phyloP scores from a whole-genome alignment of 2,888 invertebrate species.

The Maniola hyperantus region DNA sequence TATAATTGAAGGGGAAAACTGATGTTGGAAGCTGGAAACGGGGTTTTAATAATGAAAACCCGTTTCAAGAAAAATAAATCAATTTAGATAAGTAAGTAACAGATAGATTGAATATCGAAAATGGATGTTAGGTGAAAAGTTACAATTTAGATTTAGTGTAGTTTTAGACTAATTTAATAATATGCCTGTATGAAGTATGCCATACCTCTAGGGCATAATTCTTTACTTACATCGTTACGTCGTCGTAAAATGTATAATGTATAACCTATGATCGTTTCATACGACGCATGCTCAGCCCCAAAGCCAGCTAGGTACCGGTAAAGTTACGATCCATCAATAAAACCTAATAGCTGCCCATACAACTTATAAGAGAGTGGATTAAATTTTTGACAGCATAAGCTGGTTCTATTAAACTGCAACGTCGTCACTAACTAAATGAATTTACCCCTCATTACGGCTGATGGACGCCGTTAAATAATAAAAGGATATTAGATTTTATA shows the following conservation, averaged over 20 bases:
- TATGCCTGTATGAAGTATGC: neutral
- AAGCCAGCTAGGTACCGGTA: slow-evolving; percentile 6
- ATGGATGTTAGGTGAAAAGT: no score
- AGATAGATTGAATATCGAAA: no score
- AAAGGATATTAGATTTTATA: slow-evolving; percentile 46
- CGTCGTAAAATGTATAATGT: neutral
- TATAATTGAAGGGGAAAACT: no score
- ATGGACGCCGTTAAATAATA: slow-evolving; percentile 55
- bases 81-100: no score
- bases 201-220: neutral
- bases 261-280: slow-evolving; percentile 15
- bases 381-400: slow-evolving; percentile 36
- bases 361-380: slow-evolving; percentile 32
- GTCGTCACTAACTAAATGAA: slow-evolving; percentile 48
- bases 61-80: no score
- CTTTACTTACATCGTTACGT: slow-evolving; percentile 1
- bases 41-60: no score
- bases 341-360: slow-evolving; percentile 26
- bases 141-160: no score
- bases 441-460: slow-evolving; percentile 60
- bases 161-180: no score
- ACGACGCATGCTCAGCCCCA: neutral
- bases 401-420: slow-evolving; percentile 41
- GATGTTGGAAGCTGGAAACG: no score
- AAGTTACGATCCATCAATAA: slow-evolving; percentile 34